These are phyloP conservation scores for Microctenopoma stevenorrisi DNA, from an alignment of 2,797 vertebrate species.

Conservation along the genomic window DNA sequence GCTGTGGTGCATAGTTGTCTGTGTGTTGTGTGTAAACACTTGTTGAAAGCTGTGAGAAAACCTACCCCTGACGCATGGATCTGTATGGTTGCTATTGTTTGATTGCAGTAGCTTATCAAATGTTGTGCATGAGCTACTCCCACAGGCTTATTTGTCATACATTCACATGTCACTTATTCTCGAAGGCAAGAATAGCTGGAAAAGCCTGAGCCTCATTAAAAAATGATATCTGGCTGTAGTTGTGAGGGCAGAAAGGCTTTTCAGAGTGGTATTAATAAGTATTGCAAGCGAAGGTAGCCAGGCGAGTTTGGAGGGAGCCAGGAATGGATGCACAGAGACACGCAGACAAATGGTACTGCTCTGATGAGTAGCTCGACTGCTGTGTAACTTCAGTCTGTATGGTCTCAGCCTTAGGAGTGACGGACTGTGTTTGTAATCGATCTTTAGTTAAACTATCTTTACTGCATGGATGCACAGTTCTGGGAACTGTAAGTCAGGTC, in stretches of 20 bases:
- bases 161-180: neutral
- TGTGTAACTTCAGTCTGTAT: constrained; percentile 15
- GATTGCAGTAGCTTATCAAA: neutral
- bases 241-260: constrained; percentile 21
- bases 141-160: constrained; percentile 5
- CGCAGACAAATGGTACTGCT: constrained; percentile 28
- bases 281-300: constrained; percentile 20
- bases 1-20: constrained; percentile 2
- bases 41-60: constrained; percentile 1
- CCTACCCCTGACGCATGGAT: neutral
- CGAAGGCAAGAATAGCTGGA: constrained; percentile 26
- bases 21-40: constrained; percentile 1
- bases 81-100: neutral
- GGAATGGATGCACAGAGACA: constrained; percentile 30
- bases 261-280: constrained; percentile 29
- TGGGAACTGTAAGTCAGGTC: neutral
- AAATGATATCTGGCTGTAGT: constrained; percentile 25
- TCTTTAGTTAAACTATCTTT: neutral
- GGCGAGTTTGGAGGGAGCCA: constrained; percentile 23
- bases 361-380: constrained; percentile 24
- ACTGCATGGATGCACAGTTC: neutral
- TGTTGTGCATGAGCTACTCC: constrained; percentile 1
- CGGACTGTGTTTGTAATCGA: constrained; percentile 1
- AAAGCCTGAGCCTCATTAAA: constrained; percentile 44
- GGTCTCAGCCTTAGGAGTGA: constrained; percentile 1